phyloP scores from a whole-genome alignment of 2,113 vertebrate species.

The Albula goreensis region DNA sequence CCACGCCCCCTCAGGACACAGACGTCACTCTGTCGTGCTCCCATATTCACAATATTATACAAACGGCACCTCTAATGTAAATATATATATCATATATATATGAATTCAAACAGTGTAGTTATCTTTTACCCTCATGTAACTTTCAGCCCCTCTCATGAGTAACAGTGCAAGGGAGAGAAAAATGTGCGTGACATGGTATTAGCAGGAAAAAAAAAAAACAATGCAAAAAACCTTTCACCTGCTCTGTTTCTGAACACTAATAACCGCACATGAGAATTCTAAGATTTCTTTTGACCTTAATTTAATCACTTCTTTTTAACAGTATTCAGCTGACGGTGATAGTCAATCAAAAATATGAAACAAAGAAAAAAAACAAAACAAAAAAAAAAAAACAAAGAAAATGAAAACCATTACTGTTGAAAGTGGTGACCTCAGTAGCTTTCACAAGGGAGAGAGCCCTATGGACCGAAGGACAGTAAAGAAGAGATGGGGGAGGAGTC shows the following conservation, averaged over 20 bases:
- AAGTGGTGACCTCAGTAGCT: slow-evolving; percentile 17
- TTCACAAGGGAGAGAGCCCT: slow-evolving; percentile 8
- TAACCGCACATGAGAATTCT: neutral
- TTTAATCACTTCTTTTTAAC: neutral
- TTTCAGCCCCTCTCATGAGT: slow-evolving; percentile 5
- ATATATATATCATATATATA: slow-evolving; percentile 11
- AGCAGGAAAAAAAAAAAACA: slow-evolving; percentile 10
- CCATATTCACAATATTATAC: slow-evolving; percentile 17
- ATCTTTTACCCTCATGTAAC: neutral
- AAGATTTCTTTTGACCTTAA: neutral
- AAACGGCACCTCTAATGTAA: slow-evolving; percentile 3
- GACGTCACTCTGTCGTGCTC: neutral
- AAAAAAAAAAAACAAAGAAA: neutral
- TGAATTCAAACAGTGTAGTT: neutral
- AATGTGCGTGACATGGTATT: neutral
- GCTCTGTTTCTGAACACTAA: neutral
- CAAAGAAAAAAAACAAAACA: slow-evolving; percentile 18
- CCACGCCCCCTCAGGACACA: neutral
- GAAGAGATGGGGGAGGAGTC: neutral
- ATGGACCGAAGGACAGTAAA: neutral
- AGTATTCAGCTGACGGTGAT: neutral
- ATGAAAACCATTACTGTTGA: slow-evolving; percentile 1
- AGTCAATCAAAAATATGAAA: neutral
- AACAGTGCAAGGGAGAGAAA: neutral
- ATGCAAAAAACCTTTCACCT: too few relatives aligned